Conservation (phyloP, 2,888 invertebrate species). For the Sinohyriopsis cumingii region DNA sequence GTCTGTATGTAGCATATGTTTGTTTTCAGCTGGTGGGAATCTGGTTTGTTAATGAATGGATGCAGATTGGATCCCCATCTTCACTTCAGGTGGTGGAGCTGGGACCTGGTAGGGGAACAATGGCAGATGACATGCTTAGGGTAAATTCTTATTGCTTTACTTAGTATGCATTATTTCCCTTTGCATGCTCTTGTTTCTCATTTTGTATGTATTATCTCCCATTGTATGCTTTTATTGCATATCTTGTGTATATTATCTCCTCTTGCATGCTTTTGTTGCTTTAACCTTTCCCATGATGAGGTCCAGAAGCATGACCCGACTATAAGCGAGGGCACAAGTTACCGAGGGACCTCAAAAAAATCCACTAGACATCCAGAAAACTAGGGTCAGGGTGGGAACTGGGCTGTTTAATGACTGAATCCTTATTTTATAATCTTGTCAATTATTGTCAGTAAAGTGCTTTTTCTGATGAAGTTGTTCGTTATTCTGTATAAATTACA, state of each 20-base stretch:
- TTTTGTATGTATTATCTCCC: constrained; percentile 69
- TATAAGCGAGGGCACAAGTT: too few relatives aligned
- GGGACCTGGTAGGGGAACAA: constrained; percentile 95
- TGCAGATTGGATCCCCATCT: constrained; percentile 80
- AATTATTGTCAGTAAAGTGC: too few relatives aligned
- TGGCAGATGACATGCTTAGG: constrained; percentile 88
- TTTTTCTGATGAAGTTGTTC: too few relatives aligned
- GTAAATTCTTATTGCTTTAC: constrained; percentile 74
- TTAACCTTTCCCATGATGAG: constrained; percentile 3
- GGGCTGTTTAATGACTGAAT: too few relatives aligned
- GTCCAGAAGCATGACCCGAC: too few relatives aligned
- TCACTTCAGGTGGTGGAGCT: constrained; percentile 93
- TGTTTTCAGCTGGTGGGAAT: constrained; percentile 82
- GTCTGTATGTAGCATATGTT: too few relatives aligned
- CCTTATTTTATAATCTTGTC: too few relatives aligned
- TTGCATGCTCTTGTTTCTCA: background rate
- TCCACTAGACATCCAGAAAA: too few relatives aligned
- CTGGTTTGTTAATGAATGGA: constrained; percentile 91
- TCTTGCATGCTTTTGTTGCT: background rate
- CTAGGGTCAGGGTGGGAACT: too few relatives aligned
- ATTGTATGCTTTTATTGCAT: constrained; percentile 76
- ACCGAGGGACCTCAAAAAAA: too few relatives aligned
- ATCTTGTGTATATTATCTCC: background rate
- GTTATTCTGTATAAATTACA: too few relatives aligned
- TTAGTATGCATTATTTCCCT: background rate